Percentiles rank a stretch among this genome's conserved stretches.
Conservation (phyloP, 2,113 vertebrate species). For the Ovibos moschatus region DNA sequence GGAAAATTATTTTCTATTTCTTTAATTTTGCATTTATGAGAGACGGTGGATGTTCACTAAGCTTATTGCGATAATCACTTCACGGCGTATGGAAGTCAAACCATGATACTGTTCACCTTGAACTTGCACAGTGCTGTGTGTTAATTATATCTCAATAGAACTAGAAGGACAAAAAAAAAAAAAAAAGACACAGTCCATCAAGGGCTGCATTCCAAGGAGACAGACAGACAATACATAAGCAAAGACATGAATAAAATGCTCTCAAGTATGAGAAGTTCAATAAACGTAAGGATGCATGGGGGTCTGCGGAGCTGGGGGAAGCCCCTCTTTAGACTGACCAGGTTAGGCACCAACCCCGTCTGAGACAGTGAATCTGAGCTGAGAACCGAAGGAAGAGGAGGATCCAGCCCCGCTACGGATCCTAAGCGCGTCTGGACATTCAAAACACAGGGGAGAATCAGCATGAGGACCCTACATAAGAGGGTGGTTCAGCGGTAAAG, state of each 20-base stretch:
- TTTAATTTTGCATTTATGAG: background rate
- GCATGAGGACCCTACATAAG: background rate
- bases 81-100: fast-evolving
- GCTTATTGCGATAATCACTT: background rate
- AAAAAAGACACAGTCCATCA: background rate
- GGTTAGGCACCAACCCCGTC: background rate
- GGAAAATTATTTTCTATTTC: background rate
- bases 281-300: no score
- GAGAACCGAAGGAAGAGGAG: background rate
- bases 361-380: background rate
- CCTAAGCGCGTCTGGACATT: background rate
- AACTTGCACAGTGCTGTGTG: background rate
- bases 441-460: no score
- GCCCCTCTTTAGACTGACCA: background rate
- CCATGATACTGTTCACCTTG: background rate
- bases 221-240: background rate
- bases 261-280: background rate
- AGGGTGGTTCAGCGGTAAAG: background rate
- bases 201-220: background rate
- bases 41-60: background rate
- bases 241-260: background rate
- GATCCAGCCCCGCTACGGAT: background rate
- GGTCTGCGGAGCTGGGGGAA: background rate
- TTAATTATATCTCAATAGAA: background rate
- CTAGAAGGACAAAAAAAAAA: background rate